These are phyloP conservation scores for Todus mexicanus DNA, from an alignment of 2,797 vertebrate genomes.

Conservation along the genomic window DNA sequence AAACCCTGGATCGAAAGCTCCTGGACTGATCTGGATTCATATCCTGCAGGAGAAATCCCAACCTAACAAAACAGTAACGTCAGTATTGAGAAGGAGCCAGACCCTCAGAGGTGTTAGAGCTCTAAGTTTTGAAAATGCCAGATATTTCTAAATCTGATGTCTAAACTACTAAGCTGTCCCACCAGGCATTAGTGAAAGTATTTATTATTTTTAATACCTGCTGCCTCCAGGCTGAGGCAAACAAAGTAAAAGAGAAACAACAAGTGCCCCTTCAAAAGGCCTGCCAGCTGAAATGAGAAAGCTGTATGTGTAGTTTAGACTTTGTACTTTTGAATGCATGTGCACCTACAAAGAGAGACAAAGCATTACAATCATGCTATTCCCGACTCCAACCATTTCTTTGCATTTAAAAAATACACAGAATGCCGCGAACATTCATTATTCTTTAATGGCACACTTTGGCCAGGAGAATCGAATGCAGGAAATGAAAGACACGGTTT, in stretches of 20 bases:
- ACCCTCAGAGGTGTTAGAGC: neutral
- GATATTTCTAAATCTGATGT: neutral
- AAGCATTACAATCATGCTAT: neutral
- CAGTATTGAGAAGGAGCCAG: neutral
- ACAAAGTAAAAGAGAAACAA: neutral
- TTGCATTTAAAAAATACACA: slow-evolving; percentile 15
- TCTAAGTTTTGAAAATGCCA: neutral
- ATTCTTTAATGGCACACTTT: neutral
- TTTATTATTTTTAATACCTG: slow-evolving; percentile 30
- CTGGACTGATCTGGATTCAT: neutral
- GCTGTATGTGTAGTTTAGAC: neutral
- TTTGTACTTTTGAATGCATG: neutral
- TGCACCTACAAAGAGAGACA: neutral
- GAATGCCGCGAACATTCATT: neutral
- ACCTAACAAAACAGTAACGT: neutral
- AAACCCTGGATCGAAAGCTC: neutral
- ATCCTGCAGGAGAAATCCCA: neutral
- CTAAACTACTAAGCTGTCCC: slow-evolving; percentile 9
- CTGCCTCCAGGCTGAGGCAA: neutral
- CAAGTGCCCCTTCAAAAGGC: slow-evolving; percentile 22
- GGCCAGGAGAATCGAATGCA: neutral
- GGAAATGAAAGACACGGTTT: neutral
- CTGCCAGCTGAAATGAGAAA: slow-evolving; percentile 12
- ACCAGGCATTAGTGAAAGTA: neutral
- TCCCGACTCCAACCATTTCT: neutral